phyloP scores from a whole-genome alignment of 1,140 invertebrate species.

The Lycorma delicatula region DNA sequence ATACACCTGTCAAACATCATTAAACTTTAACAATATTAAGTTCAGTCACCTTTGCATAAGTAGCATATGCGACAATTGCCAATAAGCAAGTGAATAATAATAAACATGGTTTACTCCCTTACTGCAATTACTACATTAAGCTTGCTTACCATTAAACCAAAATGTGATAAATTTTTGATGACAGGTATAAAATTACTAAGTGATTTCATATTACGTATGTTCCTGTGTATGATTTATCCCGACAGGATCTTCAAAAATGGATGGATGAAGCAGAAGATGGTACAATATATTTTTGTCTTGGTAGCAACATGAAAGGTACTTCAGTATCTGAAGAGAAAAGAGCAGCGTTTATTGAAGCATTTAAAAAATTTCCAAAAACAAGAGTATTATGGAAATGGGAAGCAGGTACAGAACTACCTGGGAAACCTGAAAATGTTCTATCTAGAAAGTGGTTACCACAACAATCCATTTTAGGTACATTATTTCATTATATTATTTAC shows the following conservation, averaged over 20 bases:
- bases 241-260: slow-evolving; percentile 26
- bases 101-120: no score
- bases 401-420: slow-evolving; percentile 21
- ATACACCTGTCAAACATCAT: no score
- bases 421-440: slow-evolving; percentile 39
- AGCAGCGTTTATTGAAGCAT: slow-evolving; percentile 22
- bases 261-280: slow-evolving; percentile 35
- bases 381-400: slow-evolving; percentile 34
- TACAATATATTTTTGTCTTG: slow-evolving; percentile 38
- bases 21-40: no score
- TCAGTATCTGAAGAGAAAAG: slow-evolving; percentile 15
- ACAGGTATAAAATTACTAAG: no score
- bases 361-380: slow-evolving; percentile 26
- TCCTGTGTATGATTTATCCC: slow-evolving; percentile 23
- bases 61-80: no score
- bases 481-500: no score
- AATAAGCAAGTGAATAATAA: no score
- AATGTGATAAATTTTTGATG: no score
- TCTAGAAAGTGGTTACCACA: slow-evolving; percentile 45
- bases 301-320: slow-evolving; percentile 28
- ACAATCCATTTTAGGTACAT: slow-evolving; percentile 40
- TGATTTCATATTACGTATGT: no score
- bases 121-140: no score
- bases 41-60: no score
- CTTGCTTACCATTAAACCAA: no score